A percentile compares a stretch with the other conserved stretches of the same genome.
These are phyloP conservation scores for Luffia ferchaultella DNA, from an alignment of 2,888 invertebrate genomes.

Conservation along the genomic window DNA sequence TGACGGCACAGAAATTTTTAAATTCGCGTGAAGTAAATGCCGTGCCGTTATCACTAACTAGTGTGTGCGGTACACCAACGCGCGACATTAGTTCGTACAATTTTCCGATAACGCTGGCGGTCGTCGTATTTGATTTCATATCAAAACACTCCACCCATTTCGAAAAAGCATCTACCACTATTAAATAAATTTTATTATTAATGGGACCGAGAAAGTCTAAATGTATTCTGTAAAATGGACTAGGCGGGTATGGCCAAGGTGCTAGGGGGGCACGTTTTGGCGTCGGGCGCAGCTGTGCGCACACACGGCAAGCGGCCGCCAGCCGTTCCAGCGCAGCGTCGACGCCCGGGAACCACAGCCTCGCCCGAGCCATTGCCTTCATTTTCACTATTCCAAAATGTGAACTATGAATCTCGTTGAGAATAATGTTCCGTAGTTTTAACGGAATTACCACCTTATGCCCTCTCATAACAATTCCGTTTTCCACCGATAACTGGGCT, in stretches of 20 bases:
- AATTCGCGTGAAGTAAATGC: constrained; percentile 16
- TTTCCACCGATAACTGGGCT: constrained; percentile 4
- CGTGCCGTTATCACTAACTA: constrained; percentile 20
- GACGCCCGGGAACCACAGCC: constrained; percentile 13
- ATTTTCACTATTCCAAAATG: constrained; percentile 9
- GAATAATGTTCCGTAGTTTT: not conserved
- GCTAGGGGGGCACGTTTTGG: constrained; percentile 9
- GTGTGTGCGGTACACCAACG: constrained; percentile 14
- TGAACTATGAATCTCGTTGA: not conserved
- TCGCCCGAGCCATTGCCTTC: constrained; percentile 11
- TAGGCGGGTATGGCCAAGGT: constrained; percentile 6
- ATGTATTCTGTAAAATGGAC: constrained; percentile 14
- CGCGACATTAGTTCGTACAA: constrained; percentile 18
- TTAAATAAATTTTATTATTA: constrained; percentile 9
- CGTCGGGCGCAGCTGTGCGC: constrained; percentile 8
- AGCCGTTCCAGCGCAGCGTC: constrained; percentile 10
- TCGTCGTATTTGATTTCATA: no score
- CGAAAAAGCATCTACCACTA: constrained; percentile 14
- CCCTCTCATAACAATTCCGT: not conserved
- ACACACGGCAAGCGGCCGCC: constrained; percentile 9
- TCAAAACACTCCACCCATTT: no score
- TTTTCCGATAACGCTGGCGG: constrained; percentile 15
- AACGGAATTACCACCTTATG: not conserved
- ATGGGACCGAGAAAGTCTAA: constrained; percentile 17
- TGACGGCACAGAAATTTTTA: constrained; percentile 14